phyloP scores from a whole-genome alignment of 2,888 invertebrate genomes.

The Malachius bipustulatus region DNA sequence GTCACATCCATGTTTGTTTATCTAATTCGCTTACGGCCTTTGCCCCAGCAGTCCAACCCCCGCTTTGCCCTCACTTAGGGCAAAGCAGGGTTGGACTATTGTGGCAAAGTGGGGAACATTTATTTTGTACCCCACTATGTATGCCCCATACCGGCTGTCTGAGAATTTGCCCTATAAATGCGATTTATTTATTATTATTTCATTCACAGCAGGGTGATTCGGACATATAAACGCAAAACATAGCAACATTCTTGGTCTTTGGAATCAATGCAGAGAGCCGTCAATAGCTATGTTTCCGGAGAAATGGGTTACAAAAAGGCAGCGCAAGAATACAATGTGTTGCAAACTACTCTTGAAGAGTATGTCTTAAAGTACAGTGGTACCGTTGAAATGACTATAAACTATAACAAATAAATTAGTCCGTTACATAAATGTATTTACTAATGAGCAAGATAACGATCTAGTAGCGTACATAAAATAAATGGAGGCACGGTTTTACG shows the following conservation, averaged over 20 bases:
- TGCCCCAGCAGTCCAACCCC: too few relatives aligned
- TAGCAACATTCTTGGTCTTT: conserved; percentile 3
- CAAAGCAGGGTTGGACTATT: conserved; percentile 3
- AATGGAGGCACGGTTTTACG: conserved; percentile 3
- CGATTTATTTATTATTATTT: too few relatives aligned
- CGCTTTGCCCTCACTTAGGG: conserved; percentile 1
- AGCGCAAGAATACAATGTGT: conserved; percentile 9
- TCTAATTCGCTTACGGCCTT: too few relatives aligned
- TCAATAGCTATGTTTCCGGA: conserved; percentile 5
- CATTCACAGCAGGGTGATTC: background rate
- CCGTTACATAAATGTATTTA: conserved; percentile 8
- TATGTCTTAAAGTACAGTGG: conserved; percentile 9
- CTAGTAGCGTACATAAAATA: conserved; percentile 9
- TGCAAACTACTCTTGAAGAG: conserved; percentile 10
- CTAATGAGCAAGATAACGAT: conserved; percentile 17
- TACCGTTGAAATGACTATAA: background rate
- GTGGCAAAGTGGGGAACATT: conserved; percentile 2
- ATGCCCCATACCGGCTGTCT: conserved; percentile 2
- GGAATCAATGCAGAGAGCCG: conserved; percentile 9
- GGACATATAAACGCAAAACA: conserved; percentile 3
- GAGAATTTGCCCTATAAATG: conserved; percentile 3
- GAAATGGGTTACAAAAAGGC: conserved; percentile 12
- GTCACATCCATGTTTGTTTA: conserved; percentile 2
- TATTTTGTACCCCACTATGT: conserved; percentile 2
- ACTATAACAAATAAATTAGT: background rate